Percentiles rank a stretch among this genome's conserved stretches.
phyloP scores from a whole-genome alignment of 2,888 invertebrate genomes.

The Sarcophaga caerulescens region DNA sequence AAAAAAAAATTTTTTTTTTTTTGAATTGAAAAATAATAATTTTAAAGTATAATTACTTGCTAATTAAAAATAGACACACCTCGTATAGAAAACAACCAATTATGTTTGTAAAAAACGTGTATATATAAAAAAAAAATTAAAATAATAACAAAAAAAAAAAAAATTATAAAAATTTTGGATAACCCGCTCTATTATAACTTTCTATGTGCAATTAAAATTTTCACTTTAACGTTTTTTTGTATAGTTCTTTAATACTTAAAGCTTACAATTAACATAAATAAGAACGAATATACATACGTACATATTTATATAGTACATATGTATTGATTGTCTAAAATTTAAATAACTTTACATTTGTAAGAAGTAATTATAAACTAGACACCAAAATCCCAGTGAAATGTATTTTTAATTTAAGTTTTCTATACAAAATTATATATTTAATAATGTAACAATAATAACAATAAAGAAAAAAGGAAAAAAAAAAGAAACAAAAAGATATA shows the following conservation, averaged over 20 bases:
- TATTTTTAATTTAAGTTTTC: constrained; percentile 19
- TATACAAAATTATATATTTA: neutral
- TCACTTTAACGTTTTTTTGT: constrained; percentile 55
- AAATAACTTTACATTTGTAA: constrained; percentile 43
- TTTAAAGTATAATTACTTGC: neutral
- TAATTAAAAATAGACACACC: neutral
- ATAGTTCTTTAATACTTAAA: constrained; percentile 44
- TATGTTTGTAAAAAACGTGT: constrained; percentile 40
- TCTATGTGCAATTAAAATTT: constrained; percentile 66
- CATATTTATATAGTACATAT: neutral
- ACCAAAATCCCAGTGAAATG: constrained; percentile 63
- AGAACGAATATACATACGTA: neutral
- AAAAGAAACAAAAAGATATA: constrained; percentile 25
- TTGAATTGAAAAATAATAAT: no score
- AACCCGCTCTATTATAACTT: constrained; percentile 27
- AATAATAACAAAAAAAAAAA: neutral
- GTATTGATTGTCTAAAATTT: constrained; percentile 12
- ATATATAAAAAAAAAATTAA: constrained; percentile 21
- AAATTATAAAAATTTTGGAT: neutral
- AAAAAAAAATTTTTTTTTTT: no score
- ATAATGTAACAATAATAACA: neutral
- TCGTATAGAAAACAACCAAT: constrained; percentile 18
- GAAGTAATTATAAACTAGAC: constrained; percentile 42
- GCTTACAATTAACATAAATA: constrained; percentile 1
- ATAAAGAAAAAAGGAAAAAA: neutral